These are phyloP conservation scores for Oxyscelio sp. DNA, from an alignment of 2,888 invertebrate genomes.

Conservation along the genomic window DNA sequence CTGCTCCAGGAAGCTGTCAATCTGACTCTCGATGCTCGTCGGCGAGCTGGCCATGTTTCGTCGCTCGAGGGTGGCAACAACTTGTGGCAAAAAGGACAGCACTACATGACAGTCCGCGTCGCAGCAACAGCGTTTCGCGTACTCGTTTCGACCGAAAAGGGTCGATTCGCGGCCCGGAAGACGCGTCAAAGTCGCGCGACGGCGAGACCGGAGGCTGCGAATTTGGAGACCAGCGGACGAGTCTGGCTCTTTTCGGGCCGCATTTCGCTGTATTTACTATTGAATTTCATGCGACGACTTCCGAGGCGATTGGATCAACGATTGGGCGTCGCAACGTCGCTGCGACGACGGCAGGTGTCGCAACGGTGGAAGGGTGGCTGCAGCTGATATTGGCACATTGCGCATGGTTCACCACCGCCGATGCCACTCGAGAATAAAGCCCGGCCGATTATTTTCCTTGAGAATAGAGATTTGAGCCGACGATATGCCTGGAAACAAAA, in stretches of 20 bases:
- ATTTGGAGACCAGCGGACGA: not conserved
- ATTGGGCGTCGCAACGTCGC: slow-evolving; percentile 73
- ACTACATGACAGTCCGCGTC: slow-evolving; percentile 2
- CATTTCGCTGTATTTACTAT: slow-evolving; percentile 40
- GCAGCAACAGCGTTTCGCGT: not conserved
- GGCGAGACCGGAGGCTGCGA: not conserved
- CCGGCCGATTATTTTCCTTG: slow-evolving; percentile 12
- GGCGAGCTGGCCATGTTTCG: slow-evolving; percentile 91
- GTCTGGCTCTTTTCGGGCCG: slow-evolving; percentile 17
- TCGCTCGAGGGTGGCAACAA: slow-evolving; percentile 39
- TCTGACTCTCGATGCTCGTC: slow-evolving; percentile 94
- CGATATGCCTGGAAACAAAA: slow-evolving; percentile 13
- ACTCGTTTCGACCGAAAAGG: not conserved
- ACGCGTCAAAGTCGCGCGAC: slow-evolving; percentile 19
- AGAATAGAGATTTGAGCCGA: slow-evolving; percentile 7
- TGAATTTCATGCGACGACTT: slow-evolving; percentile 33
- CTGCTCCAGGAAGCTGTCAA: slow-evolving; percentile 95
- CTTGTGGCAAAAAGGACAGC: slow-evolving; percentile 1
- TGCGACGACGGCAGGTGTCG: slow-evolving; percentile 76
- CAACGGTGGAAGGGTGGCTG: slow-evolving; percentile 63
- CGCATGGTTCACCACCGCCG: slow-evolving; percentile 70
- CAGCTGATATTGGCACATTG: slow-evolving; percentile 73
- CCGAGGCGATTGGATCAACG: slow-evolving; percentile 33
- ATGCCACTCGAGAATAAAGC: slow-evolving; percentile 33
- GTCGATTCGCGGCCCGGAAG: not conserved